phyloP scores from a whole-genome alignment of 2,888 invertebrate species.

The Salticus scenicus region DNA sequence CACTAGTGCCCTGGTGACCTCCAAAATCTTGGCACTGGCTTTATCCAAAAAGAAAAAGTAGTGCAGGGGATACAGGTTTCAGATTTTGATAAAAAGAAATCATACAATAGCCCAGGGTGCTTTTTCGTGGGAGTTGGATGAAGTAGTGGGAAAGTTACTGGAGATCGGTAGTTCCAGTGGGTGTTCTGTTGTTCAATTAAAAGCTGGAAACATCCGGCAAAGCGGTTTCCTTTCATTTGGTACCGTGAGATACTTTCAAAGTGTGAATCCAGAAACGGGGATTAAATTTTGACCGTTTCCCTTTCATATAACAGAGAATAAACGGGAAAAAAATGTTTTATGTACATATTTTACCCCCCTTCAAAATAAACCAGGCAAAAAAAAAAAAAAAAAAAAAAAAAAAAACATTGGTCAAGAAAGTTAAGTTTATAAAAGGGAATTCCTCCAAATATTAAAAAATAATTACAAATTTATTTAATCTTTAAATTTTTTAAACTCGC shows the following conservation, averaged over 20 bases:
- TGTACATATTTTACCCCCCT: not conserved
- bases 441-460: too few relatives aligned
- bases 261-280: constrained; percentile 45
- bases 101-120: constrained; percentile 36
- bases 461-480: too few relatives aligned
- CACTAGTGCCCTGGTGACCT: constrained; percentile 64
- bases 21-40: constrained; percentile 53
- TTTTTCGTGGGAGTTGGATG: constrained; percentile 26
- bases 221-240: constrained; percentile 40
- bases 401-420: too few relatives aligned
- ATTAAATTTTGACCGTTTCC: constrained; percentile 5
- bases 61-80: constrained; percentile 32
- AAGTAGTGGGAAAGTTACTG: constrained; percentile 47
- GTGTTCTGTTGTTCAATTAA: constrained; percentile 45
- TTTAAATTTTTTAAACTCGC: too few relatives aligned
- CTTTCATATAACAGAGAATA: not conserved
- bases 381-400: constrained; percentile 2
- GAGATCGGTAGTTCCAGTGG: constrained; percentile 15
- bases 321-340: not conserved
- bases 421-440: too few relatives aligned
- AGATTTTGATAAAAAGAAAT: constrained; percentile 22
- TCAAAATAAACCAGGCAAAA: not conserved
- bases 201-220: constrained; percentile 39
- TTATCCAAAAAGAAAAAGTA: constrained; percentile 28
- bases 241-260: constrained; percentile 30